A percentile compares a stretch with the other conserved stretches of the same genome.
Evolutionary conservation across 2,797 vertebrate genomes (phyloP).

Genomic region (Periophthalmus magnuspinnatus): DNA sequence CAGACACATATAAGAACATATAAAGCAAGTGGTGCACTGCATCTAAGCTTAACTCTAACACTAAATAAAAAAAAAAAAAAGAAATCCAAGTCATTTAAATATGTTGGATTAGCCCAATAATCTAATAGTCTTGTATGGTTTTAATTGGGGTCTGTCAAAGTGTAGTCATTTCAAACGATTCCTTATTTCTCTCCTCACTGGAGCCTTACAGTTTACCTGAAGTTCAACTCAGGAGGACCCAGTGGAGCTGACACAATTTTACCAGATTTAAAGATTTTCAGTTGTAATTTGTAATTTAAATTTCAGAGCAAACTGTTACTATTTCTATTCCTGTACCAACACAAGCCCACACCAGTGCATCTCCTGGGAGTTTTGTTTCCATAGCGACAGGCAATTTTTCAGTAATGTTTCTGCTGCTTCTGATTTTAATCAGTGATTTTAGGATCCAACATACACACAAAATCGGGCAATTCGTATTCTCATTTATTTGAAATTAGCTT

Average conservation of each 20-base stretch:
- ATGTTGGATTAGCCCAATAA: neutral
- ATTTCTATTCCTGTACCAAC: neutral
- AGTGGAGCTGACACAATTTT: slow-evolving; percentile 1
- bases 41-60: too few relatives aligned
- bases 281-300: slow-evolving; percentile 6
- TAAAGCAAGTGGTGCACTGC: too few relatives aligned
- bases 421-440: neutral
- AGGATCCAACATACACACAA: neutral
- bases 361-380: slow-evolving; percentile 3
- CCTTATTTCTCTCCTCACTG: neutral
- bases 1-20: too few relatives aligned
- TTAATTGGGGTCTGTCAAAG: neutral
- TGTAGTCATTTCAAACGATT: neutral
- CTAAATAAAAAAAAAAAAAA: too few relatives aligned
- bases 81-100: neutral
- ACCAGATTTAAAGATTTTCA: neutral
- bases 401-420: neutral
- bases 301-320: slow-evolving; percentile 1
- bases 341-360: neutral
- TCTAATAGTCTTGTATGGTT: neutral
- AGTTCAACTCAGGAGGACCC: neutral
- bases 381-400: slow-evolving; percentile 1
- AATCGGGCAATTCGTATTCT: too few relatives aligned
- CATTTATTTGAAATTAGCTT: too few relatives aligned
- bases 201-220: neutral